Percentiles rank a stretch among this genome's conserved stretches.
These are phyloP conservation scores for Psylliodes chrysocephalus DNA, from an alignment of 2,888 invertebrate species.

Conservation along the genomic window DNA sequence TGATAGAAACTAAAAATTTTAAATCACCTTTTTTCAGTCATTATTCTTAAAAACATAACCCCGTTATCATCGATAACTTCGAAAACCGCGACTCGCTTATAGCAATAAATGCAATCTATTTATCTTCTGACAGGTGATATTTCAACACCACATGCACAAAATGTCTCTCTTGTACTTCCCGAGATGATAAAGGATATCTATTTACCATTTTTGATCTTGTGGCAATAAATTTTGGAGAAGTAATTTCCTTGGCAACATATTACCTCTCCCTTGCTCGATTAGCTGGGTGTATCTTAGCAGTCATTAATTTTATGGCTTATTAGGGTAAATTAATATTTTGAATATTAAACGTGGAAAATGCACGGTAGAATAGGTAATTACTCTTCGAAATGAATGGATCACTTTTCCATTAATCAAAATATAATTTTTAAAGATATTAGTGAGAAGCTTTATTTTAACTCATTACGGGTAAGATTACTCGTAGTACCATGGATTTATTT, in stretches of 20 bases:
- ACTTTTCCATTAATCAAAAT: conserved; percentile 4
- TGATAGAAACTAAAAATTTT: too few relatives aligned
- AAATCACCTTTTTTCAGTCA: too few relatives aligned
- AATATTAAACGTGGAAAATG: conserved; percentile 24
- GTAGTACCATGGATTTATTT: too few relatives aligned
- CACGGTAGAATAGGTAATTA: conserved; percentile 13
- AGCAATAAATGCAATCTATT: conserved; percentile 16
- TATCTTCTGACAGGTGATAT: conserved; percentile 10
- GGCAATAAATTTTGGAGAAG: conserved; percentile 24
- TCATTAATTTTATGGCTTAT: conserved; percentile 30
- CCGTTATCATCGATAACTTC: not conserved
- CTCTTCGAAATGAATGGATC: conserved; percentile 1
- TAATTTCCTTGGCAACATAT: conserved; percentile 27
- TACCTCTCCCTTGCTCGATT: conserved; percentile 9
- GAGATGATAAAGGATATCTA: conserved; percentile 21
- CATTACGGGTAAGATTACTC: too few relatives aligned
- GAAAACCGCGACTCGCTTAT: conserved; percentile 5
- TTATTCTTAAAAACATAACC: not conserved
- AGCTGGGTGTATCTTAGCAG: conserved; percentile 10
- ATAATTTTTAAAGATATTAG: too few relatives aligned
- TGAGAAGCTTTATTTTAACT: too few relatives aligned
- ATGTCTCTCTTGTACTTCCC: conserved; percentile 20
- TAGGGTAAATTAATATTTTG: conserved; percentile 29
- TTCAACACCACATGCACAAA: conserved; percentile 14
- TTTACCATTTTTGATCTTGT: conserved; percentile 27